A percentile compares a stretch with the other conserved stretches of the same genome.
phyloP scores from a whole-genome alignment of 2,888 invertebrate species.

The Lasioglossum villosulum region DNA sequence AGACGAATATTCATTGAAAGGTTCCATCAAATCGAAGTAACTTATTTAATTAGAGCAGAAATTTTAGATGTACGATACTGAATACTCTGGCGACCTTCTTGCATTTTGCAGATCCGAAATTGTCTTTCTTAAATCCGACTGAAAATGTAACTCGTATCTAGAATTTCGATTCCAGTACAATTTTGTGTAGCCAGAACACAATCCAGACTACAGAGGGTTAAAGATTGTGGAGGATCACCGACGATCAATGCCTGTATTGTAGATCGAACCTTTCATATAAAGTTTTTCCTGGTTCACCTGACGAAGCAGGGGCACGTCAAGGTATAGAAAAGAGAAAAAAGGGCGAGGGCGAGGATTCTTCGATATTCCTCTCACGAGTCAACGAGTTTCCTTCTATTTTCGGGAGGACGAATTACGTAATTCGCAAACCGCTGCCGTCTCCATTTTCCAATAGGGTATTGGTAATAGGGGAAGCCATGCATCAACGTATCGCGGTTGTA shows the following conservation, averaged over 20 bases:
- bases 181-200: not conserved
- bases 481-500: slow-evolving; percentile 46
- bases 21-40: not conserved
- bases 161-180: not conserved
- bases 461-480: slow-evolving; percentile 47
- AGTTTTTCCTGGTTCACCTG: not conserved
- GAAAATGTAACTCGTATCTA: not conserved
- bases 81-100: too few relatives aligned
- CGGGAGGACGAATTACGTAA: slow-evolving; percentile 22
- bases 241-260: not conserved
- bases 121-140: not conserved
- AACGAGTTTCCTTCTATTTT: not conserved
- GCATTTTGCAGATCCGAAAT: not conserved
- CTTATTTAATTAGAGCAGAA: too few relatives aligned
- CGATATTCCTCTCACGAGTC: slow-evolving; percentile 3
- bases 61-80: too few relatives aligned
- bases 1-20: not conserved
- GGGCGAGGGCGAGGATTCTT: not conserved
- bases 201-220: too few relatives aligned
- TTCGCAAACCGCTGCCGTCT: slow-evolving; percentile 19
- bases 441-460: slow-evolving; percentile 37
- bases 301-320: slow-evolving; percentile 1
- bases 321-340: not conserved
- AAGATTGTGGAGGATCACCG: not conserved
- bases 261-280: not conserved